A percentile compares a stretch with the other conserved stretches of the same genome.
Evolutionary conservation across 2,113 vertebrate genomes (phyloP).

Genomic region (Dicerorhinus sumatrensis): DNA sequence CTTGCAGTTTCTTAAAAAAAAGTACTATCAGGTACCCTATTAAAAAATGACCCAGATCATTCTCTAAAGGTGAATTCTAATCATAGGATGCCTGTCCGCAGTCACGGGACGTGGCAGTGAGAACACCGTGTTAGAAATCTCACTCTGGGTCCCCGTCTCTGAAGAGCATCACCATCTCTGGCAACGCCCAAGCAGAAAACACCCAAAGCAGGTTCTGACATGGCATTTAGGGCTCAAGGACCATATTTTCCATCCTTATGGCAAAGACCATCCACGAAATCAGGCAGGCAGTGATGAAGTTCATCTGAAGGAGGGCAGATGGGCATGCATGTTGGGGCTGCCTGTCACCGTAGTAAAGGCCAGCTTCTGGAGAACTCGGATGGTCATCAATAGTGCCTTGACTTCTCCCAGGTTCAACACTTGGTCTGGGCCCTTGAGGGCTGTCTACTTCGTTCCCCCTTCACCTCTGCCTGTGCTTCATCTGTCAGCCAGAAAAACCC

Average conservation of each 20-base stretch:
- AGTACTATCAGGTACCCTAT: not conserved
- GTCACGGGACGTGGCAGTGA: not conserved
- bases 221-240: not conserved
- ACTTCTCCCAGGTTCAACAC: not conserved
- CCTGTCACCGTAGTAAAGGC: not conserved
- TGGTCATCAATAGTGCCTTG: not conserved
- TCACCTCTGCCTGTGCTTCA: not conserved
- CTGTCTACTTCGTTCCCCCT: not conserved
- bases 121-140: not conserved
- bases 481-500: not conserved
- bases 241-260: not conserved
- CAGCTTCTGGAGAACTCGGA: not conserved
- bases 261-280: not conserved
- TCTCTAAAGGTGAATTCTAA: not conserved
- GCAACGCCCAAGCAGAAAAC: not conserved
- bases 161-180: not conserved
- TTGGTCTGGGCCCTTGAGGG: not conserved
- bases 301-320: not conserved
- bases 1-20: constrained; percentile 18
- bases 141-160: not conserved
- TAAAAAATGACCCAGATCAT: not conserved
- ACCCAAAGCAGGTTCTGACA: not conserved
- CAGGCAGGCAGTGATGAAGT: not conserved
- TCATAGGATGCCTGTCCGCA: not conserved
- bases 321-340: not conserved